Conservation (phyloP, 2,888 invertebrate species). For the Drosophila siamana region DNA sequence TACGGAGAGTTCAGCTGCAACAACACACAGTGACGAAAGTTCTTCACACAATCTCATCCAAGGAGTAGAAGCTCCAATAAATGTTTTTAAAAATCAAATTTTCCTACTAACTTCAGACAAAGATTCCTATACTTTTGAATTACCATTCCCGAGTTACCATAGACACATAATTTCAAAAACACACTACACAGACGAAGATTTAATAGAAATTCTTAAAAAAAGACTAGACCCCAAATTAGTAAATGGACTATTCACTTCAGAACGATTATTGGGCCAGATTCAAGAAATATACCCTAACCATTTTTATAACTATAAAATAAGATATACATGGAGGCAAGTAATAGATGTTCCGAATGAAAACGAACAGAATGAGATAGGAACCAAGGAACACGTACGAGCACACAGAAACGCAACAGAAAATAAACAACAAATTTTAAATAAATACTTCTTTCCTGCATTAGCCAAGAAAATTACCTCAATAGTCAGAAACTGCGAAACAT, state of each 20-base stretch:
- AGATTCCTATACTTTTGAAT: no score
- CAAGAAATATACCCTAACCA: not conserved
- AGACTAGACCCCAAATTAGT: conserved; percentile 1
- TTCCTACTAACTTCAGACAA: no score
- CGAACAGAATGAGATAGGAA: not conserved
- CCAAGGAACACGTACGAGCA: not conserved
- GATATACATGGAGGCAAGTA: not conserved
- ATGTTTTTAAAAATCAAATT: no score
- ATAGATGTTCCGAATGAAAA: not conserved
- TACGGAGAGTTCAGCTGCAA: no score
- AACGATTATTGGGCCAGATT: not conserved
- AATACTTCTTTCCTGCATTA: not conserved
- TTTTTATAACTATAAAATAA: not conserved
- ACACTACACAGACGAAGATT: no score
- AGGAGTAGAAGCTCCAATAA: no score
- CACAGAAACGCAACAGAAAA: not conserved
- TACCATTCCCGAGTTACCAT: no score
- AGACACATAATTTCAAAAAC: no score
- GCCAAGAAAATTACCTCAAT: not conserved
- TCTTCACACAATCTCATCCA: no score
- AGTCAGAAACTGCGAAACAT: not conserved
- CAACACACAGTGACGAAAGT: no score
- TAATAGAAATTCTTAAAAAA: no score
- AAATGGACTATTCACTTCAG: not conserved
- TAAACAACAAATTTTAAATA: not conserved